These are phyloP conservation scores for Myiozetetes cayanensis DNA, from an alignment of 2,113 vertebrate species.

Conservation along the genomic window DNA sequence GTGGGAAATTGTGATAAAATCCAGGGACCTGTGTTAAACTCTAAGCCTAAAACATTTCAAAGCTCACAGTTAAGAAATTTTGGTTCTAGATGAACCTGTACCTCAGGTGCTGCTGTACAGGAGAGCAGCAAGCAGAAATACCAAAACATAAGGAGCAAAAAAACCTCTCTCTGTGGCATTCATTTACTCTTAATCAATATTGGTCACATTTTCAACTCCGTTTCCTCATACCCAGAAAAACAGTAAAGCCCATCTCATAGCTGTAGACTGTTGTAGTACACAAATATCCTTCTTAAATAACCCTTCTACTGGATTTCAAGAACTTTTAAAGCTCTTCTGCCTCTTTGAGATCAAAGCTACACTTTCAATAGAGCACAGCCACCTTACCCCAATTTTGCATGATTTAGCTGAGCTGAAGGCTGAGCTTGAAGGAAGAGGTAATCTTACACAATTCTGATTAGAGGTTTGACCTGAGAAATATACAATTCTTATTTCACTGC, in stretches of 20 bases:
- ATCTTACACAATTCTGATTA: not conserved
- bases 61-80: not conserved
- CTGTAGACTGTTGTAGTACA: not conserved
- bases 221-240: not conserved
- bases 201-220: not conserved
- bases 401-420: not conserved
- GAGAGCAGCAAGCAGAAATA: not conserved
- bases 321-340: not conserved
- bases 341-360: not conserved
- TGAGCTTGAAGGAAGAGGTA: not conserved
- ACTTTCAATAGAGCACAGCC: not conserved
- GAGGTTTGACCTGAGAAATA: not conserved
- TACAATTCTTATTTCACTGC: not conserved
- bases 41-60: not conserved
- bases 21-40: not conserved
- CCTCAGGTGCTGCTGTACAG: not conserved
- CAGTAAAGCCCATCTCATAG: not conserved
- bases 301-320: not conserved
- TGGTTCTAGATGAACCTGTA: not conserved
- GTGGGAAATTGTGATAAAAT: not conserved
- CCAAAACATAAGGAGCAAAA: not conserved
- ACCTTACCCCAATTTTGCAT: not conserved
- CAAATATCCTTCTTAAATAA: not conserved
- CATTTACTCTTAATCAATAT: not conserved
- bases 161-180: not conserved